Percentiles rank a stretch among this genome's conserved stretches.
phyloP scores from a whole-genome alignment of 2,797 vertebrate genomes.

The Argentina silus region DNA sequence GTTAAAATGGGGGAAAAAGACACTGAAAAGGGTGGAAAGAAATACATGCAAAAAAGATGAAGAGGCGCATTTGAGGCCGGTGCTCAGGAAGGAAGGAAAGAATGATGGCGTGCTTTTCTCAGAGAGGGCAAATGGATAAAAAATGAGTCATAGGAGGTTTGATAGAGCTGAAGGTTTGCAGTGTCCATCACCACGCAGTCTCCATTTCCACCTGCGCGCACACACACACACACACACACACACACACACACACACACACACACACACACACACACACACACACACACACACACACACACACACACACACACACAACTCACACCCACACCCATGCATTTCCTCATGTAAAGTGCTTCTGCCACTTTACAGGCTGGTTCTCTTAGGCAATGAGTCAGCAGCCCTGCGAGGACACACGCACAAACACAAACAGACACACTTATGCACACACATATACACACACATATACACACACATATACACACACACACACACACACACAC shows the following conservation, averaged over 20 bases:
- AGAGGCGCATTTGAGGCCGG: neutral
- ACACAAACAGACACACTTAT: too few relatives aligned
- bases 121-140: conserved; percentile 37
- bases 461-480: neutral
- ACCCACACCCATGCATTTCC: neutral
- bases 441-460: too few relatives aligned
- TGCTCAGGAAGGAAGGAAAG: conserved; percentile 12
- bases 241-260: too few relatives aligned
- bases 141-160: conserved; percentile 35
- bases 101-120: conserved; percentile 19
- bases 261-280: neutral
- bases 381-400: conserved; percentile 35
- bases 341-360: neutral
- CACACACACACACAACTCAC: neutral
- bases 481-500: neutral
- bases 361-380: conserved; percentile 15
- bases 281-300: neutral
- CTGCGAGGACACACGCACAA: conserved; percentile 24
- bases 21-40: conserved; percentile 7
- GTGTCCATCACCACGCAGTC: neutral
- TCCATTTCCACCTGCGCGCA: too few relatives aligned
- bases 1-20: conserved; percentile 10
- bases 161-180: conserved; percentile 14
- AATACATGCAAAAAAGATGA: neutral
- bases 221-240: too few relatives aligned